Evolutionary conservation across 1,140 invertebrate species (phyloP).

Genomic region (Panonychus citri): DNA sequence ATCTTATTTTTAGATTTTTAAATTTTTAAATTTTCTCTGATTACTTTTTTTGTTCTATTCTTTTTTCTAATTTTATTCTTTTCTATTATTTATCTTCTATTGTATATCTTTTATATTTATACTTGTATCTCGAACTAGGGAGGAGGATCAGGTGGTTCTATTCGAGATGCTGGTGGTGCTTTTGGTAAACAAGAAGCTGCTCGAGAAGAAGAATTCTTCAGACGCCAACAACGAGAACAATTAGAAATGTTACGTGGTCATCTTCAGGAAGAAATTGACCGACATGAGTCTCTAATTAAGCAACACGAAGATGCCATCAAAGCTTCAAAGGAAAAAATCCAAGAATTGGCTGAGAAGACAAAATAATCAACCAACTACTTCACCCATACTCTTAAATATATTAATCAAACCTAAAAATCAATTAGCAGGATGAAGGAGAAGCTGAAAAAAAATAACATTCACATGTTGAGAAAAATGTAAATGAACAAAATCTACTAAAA

Average conservation of each 20-base stretch:
- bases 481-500: no score
- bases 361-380: no score
- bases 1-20: background rate
- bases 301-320: constrained; percentile 7
- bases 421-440: no score
- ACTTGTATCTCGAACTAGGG: background rate
- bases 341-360: background rate
- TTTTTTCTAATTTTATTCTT: background rate
- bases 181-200: constrained; percentile 6
- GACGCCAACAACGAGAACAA: constrained; percentile 6
- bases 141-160: background rate
- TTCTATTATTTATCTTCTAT: background rate
- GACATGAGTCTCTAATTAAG: constrained; percentile 6
- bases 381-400: no score
- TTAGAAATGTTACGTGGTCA: constrained; percentile 4
- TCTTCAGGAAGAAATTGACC: background rate
- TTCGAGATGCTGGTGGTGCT: constrained; percentile 3
- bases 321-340: background rate
- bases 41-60: background rate
- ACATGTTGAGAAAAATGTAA: no score
- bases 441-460: no score
- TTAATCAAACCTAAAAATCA: no score
- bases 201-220: constrained; percentile 3
- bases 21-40: background rate
- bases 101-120: background rate